Conservation (phyloP, 2,797 vertebrate genomes). For the Pseudocheirus occidentalis region DNA sequence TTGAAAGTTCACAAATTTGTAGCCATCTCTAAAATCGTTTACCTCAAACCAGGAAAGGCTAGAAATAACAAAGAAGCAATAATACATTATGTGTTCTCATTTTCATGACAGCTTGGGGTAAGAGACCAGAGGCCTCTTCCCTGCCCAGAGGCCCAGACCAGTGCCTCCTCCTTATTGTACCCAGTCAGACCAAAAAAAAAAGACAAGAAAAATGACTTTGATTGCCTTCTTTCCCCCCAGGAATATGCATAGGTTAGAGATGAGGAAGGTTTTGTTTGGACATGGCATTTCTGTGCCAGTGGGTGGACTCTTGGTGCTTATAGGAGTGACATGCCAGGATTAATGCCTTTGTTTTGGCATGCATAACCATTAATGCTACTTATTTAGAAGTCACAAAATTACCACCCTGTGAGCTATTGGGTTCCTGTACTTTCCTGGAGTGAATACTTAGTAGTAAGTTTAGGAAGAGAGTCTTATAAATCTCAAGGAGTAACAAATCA, state of each 20-base stretch:
- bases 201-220: not conserved
- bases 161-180: not conserved
- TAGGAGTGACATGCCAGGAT: not conserved
- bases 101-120: not conserved
- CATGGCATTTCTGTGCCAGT: not conserved
- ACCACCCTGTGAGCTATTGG: not conserved
- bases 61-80: not conserved
- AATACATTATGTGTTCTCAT: not conserved
- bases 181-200: not conserved
- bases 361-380: not conserved
- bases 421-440: conserved; percentile 1
- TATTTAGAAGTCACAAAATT: not conserved
- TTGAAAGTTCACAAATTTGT: not conserved
- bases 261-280: not conserved
- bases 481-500: conserved; percentile 43
- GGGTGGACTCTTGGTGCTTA: not conserved
- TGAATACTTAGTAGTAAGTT: conserved; percentile 16
- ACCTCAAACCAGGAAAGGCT: not conserved
- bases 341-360: not conserved
- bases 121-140: not conserved
- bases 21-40: not conserved
- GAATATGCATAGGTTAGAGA: not conserved
- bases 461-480: conserved; percentile 7
- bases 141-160: not conserved
- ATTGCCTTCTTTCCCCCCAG: not conserved